Base-by-base conservation (phyloP, 2,797 vertebrate species). In the Darevskia mixta region DNA sequence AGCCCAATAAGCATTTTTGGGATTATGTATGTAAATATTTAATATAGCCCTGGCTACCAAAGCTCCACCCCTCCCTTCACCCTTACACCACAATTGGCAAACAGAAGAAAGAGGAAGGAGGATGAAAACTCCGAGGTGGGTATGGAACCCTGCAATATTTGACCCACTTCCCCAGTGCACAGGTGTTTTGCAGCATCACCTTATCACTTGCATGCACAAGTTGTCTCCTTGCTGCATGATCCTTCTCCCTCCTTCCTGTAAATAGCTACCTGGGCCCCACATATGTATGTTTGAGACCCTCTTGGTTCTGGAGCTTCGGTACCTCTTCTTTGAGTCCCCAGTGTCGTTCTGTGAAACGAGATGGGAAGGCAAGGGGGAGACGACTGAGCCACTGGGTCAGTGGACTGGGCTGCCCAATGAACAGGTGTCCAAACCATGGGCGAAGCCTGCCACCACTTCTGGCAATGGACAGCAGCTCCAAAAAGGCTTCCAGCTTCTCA, bases 131-230 rank as follows among this genome's bases (percentile, higher is more conserved):
- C 43, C 3, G 71, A 78, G 27, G 45, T 78, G 75, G 49, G 76
- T 15, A 58, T 79, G 18, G 77, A 23, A 23, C 23, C 41, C 32
- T 85, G 45, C n/a, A 73, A 41, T 5, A n/a, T 71, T 80, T 76
- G 20, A 55, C 69, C n/a, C 27, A 18, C 55, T 25, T 29, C 25
- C 67, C 45, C 27, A 71, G 20, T 29, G 32, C 18, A 41, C 29
- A 67, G 43, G 83, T 69, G 29, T 89, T 86, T 64, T 67, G 72
- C 69, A 67, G 49, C 15, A 32, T 18, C 83, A 58, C 9, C 43
- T 73, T 66, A 66, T 77, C 32, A n/a, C 88, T 75, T 82, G 88
- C 79, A 86, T 82, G 88, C 83, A 89, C 83, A 81, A 35, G 69
- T 81, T 76, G 78, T 58, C 66, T 89, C 76, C 83, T 86, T 76